phyloP scores from a whole-genome alignment of 2,888 invertebrate species.

The Erpobdella octoculata region DNA sequence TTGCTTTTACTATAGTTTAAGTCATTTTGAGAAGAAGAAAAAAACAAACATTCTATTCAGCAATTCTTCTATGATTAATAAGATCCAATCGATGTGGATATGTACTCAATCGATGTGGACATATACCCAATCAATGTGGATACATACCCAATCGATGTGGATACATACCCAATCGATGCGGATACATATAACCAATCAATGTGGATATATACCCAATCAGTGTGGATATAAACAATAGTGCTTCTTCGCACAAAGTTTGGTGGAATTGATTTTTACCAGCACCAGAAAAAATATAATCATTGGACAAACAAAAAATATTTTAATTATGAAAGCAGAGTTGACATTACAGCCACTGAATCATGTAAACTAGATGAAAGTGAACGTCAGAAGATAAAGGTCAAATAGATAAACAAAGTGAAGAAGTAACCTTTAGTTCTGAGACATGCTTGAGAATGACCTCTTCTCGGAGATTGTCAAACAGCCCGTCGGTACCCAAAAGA shows the following conservation, averaged over 20 bases:
- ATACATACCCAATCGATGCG: neutral
- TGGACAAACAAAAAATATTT: too few relatives aligned
- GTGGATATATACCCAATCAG: neutral
- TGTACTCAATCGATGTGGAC: neutral
- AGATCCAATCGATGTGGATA: neutral
- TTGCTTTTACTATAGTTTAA: too few relatives aligned
- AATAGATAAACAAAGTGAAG: too few relatives aligned
- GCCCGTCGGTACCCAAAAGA: constrained; percentile 90
- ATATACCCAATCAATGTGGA: neutral
- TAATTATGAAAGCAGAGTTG: too few relatives aligned
- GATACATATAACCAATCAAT: neutral
- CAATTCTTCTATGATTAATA: too few relatives aligned
- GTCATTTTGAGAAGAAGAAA: too few relatives aligned
- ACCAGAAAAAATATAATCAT: too few relatives aligned
- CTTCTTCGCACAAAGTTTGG: too few relatives aligned
- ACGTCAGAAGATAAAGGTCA: neutral
- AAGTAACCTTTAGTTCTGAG: constrained; percentile 43
- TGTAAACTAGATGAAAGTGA: neutral
- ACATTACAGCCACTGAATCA: neutral
- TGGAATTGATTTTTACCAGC: too few relatives aligned
- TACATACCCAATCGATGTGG: neutral
- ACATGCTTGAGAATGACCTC: constrained; percentile 73
- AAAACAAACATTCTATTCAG: neutral
- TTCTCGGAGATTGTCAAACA: constrained; percentile 94
- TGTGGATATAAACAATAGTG: neutral